Evolutionary conservation across 1,140 invertebrate species (phyloP).

Genomic region (Ceratina calcarata): DNA sequence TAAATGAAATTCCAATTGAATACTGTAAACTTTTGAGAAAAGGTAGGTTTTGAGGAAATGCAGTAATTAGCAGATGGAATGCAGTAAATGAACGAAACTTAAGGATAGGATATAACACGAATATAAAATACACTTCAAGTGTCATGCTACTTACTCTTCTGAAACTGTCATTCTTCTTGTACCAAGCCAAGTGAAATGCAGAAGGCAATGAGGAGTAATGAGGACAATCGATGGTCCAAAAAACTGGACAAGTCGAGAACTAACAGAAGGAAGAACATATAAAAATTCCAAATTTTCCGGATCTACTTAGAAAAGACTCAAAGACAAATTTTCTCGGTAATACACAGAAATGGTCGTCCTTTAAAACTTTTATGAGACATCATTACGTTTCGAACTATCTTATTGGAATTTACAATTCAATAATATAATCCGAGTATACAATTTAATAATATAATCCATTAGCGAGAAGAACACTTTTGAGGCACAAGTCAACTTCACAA

Average conservation of each 20-base stretch:
- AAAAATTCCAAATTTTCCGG: background rate
- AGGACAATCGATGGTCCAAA: background rate
- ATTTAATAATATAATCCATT: background rate
- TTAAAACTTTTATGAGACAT: background rate
- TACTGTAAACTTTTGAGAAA: too few relatives aligned
- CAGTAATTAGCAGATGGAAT: background rate
- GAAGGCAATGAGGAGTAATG: too few relatives aligned
- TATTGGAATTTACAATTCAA: too few relatives aligned
- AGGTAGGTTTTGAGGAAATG: background rate
- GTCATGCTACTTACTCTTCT: conserved; percentile 71
- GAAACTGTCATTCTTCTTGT: conserved; percentile 69
- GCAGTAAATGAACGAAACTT: background rate
- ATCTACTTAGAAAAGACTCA: background rate
- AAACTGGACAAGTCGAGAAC: background rate
- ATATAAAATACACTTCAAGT: background rate
- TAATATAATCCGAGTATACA: too few relatives aligned
- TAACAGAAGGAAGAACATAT: background rate
- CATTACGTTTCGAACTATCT: too few relatives aligned
- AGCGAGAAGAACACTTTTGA: conserved; percentile 2
- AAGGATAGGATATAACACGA: background rate
- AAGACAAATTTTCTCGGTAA: background rate
- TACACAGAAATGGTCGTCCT: background rate
- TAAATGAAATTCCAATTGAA: too few relatives aligned
- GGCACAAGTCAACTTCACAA: background rate
- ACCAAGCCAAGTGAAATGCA: conserved; percentile 12